Conservation (phyloP, 2,888 invertebrate genomes). For the Esperia sulphurella region DNA sequence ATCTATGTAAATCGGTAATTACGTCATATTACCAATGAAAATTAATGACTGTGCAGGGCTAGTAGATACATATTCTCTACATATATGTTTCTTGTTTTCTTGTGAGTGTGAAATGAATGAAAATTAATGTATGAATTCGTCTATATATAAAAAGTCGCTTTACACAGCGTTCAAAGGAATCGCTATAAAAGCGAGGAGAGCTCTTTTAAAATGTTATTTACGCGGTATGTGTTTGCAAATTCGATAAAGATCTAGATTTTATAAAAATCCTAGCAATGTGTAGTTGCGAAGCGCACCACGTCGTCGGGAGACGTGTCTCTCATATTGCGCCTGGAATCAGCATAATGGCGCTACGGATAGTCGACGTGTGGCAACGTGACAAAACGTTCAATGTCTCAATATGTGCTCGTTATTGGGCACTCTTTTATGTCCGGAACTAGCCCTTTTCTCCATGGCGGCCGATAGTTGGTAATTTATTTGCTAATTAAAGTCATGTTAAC, state of each 20-base stretch:
- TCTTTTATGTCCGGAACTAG: conserved; percentile 1
- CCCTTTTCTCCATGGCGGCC: neutral
- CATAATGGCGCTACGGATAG: conserved; percentile 53
- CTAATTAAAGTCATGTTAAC: neutral
- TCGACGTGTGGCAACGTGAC: conserved; percentile 51
- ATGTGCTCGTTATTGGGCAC: conserved; percentile 31
- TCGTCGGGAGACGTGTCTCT: conserved; percentile 27
- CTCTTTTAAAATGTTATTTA: conserved; percentile 5
- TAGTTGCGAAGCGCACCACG: conserved; percentile 21
- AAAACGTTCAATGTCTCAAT: conserved; percentile 45
- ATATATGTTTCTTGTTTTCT: too few relatives aligned
- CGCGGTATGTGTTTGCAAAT: conserved; percentile 18
- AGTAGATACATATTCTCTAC: neutral
- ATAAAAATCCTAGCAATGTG: conserved; percentile 9
- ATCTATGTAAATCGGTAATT: conserved; percentile 18
- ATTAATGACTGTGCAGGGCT: conserved; percentile 10
- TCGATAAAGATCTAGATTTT: conserved; percentile 22
- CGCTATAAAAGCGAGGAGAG: neutral
- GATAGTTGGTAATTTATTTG: neutral
- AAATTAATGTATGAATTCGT: too few relatives aligned
- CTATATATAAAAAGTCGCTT: too few relatives aligned
- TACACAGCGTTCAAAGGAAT: too few relatives aligned
- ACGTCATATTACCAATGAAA: conserved; percentile 17
- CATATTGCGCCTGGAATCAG: conserved; percentile 45
- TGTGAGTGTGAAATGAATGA: too few relatives aligned